Percentiles rank a stretch among this genome's conserved stretches.
Conservation (phyloP, 2,113 vertebrate genomes). For the Apteryx owenii region DNA sequence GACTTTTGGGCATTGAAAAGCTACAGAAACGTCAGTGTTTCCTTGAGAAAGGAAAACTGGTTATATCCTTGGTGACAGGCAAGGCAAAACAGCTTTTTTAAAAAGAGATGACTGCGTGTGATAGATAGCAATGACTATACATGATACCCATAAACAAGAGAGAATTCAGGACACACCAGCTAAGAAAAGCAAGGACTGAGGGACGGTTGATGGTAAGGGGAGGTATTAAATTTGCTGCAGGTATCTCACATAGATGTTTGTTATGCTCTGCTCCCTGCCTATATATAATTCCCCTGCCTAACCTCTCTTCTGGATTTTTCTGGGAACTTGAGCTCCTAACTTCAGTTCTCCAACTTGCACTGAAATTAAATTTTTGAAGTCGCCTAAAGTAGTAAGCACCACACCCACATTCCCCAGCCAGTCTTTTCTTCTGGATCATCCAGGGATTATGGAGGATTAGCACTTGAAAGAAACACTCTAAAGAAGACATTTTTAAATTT, state of each 20-base stretch:
- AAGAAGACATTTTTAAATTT: neutral
- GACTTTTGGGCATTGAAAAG: neutral
- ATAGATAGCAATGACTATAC: neutral
- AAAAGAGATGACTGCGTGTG: neutral
- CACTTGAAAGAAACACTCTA: neutral
- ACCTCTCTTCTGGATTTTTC: neutral
- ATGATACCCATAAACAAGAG: neutral
- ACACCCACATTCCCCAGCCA: neutral
- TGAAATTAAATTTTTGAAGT: neutral
- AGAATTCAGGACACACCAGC: neutral
- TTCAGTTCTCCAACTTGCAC: neutral
- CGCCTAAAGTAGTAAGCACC: neutral
- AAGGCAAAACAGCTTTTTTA: neutral
- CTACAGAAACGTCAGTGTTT: neutral
- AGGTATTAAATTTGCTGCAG: neutral
- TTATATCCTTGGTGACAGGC: neutral
- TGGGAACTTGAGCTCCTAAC: neutral
- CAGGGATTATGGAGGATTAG: neutral
- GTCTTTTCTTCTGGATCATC: neutral
- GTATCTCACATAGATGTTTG: neutral
- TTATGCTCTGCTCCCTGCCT: neutral
- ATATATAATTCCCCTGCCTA: neutral
- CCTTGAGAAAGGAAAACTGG: rapidly evolving
- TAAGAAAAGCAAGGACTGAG: neutral
- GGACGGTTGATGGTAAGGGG: neutral